Conservation (phyloP, 2,797 vertebrate species). For the Lepilemur septentrionalis region DNA sequence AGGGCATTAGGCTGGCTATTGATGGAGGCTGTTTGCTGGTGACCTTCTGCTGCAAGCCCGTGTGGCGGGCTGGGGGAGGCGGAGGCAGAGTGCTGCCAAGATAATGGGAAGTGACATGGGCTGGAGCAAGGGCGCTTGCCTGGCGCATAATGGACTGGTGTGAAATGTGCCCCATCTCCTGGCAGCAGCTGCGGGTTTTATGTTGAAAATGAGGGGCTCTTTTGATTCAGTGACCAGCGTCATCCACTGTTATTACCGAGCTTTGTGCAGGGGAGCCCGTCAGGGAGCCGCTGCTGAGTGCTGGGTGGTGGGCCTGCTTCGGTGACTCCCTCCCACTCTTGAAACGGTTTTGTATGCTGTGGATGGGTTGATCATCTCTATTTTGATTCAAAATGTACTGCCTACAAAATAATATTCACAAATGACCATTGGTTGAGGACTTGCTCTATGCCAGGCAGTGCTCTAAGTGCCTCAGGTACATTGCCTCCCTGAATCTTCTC, state of each 20-base stretch:
- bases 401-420: neutral
- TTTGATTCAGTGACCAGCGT: neutral
- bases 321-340: neutral
- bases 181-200: slow-evolving; percentile 9
- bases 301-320: neutral
- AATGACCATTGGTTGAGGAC: neutral
- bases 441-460: neutral
- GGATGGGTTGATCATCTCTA: neutral
- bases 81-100: neutral
- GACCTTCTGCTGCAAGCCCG: neutral
- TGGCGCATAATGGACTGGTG: neutral
- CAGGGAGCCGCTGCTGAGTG: neutral
- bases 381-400: neutral
- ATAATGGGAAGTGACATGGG: neutral
- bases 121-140: neutral
- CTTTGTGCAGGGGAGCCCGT: neutral
- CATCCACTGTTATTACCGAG: neutral
- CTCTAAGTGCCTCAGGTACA: neutral
- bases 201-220: slow-evolving; percentile 21
- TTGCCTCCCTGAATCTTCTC: neutral
- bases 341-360: too few relatives aligned
- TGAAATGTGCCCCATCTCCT: neutral
- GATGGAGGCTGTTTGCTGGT: neutral
- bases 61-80: neutral
- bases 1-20: neutral